These are phyloP conservation scores for Thermophis baileyi DNA, from an alignment of 2,113 vertebrate genomes.

Conservation along the genomic window DNA sequence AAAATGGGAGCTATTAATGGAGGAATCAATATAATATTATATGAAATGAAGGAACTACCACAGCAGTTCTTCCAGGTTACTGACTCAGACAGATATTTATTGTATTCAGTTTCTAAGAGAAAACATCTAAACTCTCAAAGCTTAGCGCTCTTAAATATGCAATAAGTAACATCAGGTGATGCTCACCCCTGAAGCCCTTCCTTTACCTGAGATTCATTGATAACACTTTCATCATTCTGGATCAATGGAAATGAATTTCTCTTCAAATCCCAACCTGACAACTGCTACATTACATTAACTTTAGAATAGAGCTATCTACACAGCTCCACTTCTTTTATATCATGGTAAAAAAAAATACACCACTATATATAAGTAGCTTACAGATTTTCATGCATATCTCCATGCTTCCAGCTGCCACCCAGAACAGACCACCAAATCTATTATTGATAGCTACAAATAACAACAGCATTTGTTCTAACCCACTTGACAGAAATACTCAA, in stretches of 20 bases:
- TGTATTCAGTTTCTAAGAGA: background rate
- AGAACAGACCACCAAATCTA: background rate
- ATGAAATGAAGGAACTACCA: background rate
- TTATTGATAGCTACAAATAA: background rate
- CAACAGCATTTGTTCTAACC: background rate
- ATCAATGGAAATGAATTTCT: background rate
- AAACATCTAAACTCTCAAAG: background rate
- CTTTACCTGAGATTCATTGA: background rate
- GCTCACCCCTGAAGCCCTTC: background rate
- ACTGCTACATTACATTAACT: background rate
- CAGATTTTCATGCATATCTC: background rate
- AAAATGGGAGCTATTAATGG: background rate
- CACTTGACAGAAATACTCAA: background rate
- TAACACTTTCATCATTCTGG: background rate
- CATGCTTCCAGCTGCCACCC: background rate
- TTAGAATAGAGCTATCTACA: background rate
- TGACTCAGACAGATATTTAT: background rate
- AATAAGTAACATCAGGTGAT: background rate
- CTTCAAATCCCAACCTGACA: background rate
- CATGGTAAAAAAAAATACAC: background rate
- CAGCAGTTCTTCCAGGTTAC: background rate
- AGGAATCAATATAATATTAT: background rate
- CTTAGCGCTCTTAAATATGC: background rate
- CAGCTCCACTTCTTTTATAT: background rate
- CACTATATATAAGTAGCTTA: background rate